Conservation (phyloP, 1,140 invertebrate genomes). For the Lepidotrigona ventralis region DNA sequence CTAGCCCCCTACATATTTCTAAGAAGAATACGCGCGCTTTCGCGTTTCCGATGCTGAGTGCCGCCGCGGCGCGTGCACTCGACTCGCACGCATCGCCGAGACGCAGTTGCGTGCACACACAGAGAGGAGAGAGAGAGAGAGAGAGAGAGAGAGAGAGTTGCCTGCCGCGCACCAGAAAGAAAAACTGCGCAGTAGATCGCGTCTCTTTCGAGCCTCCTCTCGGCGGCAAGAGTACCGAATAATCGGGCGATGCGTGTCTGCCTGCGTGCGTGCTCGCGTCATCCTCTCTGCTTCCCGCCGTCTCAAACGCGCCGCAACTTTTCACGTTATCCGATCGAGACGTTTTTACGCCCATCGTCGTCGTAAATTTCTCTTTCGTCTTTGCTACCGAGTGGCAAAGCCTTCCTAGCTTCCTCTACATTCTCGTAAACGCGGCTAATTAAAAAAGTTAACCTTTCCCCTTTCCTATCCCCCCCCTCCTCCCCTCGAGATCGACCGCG, state of each 20-base stretch:
- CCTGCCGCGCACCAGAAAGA: neutral
- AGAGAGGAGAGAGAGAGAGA: no score
- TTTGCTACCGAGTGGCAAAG: no score
- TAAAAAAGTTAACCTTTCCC: no score
- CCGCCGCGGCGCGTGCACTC: neutral
- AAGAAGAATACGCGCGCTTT: constrained; percentile 29
- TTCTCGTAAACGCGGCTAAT: no score
- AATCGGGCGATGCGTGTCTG: constrained; percentile 23
- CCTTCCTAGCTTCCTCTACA: no score
- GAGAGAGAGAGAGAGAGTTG: no score
- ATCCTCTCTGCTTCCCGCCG: neutral
- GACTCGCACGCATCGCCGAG: constrained; percentile 11
- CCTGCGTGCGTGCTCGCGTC: neutral
- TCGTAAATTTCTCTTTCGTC: no score
- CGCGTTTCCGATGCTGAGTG: constrained; percentile 15
- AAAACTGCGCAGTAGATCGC: constrained; percentile 10
- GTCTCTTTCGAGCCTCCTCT: constrained; percentile 26
- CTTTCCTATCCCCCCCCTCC: no score
- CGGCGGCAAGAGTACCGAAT: constrained; percentile 29
- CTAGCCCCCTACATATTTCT: neutral
- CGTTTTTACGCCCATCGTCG: neutral
- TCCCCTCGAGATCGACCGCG: no score
- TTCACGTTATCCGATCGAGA: neutral
- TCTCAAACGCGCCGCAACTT: neutral
- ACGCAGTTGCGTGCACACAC: neutral